Evolutionary conservation across 2,113 vertebrate genomes (phyloP).

Genomic region (Limanda limanda): DNA sequence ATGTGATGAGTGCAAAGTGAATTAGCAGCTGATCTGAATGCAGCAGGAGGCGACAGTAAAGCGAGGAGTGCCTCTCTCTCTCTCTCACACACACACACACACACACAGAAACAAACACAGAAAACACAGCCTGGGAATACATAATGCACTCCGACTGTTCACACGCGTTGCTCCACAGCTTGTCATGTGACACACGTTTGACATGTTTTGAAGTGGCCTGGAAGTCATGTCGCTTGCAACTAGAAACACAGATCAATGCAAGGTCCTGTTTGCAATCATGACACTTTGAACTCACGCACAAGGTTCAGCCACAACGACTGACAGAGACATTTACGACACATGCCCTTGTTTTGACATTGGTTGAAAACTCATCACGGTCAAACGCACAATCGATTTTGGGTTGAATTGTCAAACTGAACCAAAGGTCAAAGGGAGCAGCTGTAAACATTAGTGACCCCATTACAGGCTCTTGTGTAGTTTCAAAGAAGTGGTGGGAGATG

Average conservation of each 20-base stretch:
- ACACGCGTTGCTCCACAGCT: neutral
- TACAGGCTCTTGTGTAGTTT: conserved; percentile 17
- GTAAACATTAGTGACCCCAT: conserved; percentile 40
- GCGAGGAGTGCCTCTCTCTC: neutral
- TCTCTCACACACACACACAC: neutral
- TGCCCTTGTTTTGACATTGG: conserved; percentile 68
- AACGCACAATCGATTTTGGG: conserved; percentile 63
- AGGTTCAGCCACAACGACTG: conserved; percentile 65
- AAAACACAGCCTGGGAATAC: neutral
- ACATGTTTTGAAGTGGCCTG: conserved; percentile 9
- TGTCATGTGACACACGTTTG: neutral
- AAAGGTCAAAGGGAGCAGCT: conserved; percentile 40
- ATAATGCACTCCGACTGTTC: neutral
- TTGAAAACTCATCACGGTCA: conserved; percentile 49
- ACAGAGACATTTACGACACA: conserved; percentile 43
- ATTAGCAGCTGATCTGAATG: conserved; percentile 14
- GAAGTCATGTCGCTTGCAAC: conserved; percentile 12
- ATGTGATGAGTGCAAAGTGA: conserved; percentile 14
- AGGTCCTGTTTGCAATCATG: conserved; percentile 38
- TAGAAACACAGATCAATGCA: conserved; percentile 71
- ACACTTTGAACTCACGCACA: conserved; percentile 67
- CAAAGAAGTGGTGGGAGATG: conserved; percentile 19
- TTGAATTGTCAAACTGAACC: conserved; percentile 64
- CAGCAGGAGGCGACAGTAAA: neutral
- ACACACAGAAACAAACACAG: neutral